Base-by-base conservation (phyloP, 2,797 vertebrate genomes). In the Thripadectes ignobilis region DNA sequence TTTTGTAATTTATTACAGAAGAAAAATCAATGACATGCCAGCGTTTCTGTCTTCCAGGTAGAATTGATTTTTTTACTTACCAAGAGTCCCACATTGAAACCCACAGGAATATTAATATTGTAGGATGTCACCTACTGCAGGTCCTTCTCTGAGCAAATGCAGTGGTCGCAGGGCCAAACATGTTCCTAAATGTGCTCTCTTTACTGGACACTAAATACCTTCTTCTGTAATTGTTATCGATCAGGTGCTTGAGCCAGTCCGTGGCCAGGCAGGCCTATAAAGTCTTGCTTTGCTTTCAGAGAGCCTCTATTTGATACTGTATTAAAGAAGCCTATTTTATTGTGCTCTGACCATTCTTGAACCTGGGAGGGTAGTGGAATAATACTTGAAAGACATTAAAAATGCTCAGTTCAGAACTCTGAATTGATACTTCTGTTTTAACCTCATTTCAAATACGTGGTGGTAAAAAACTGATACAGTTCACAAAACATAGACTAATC, bases 171-270 rank as follows among this genome's bases (percentile, higher is more conserved):
- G 59, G 58, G 67, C 94, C 92, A 77, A 74, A 49, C 62, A 19
- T 58, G 30, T 88, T 88, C 77, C 29, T 73, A 14, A 58, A 59
- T 2, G 24, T 29, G 10, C 46, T 91, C 18, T 87, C 48, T 90
- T 92, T 81, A 32, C 69, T 32, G 38, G 74, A 88, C 4, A 8
- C 81, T 79, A 57, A 91, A 65, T 90, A 49, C 51, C 26, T 87
- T n/a, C 52, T 77, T 92, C 46, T 24, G 8, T 87, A 94, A 89
- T 92, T 91, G 82, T 55, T 95, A 95, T 82, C 4, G 65, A 96
- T 86, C 82, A 76, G 68, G 48, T 87, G 59, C 58, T 72, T 73
- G 71, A 72, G 88, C 76, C 79, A 68, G 66, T 83, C 93, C 80
- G 54, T 91, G 87, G 43, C 65, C 72, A 62, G 68, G 49, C 41